phyloP scores from a whole-genome alignment of 1,140 invertebrate species.

The Atta colombica region DNA sequence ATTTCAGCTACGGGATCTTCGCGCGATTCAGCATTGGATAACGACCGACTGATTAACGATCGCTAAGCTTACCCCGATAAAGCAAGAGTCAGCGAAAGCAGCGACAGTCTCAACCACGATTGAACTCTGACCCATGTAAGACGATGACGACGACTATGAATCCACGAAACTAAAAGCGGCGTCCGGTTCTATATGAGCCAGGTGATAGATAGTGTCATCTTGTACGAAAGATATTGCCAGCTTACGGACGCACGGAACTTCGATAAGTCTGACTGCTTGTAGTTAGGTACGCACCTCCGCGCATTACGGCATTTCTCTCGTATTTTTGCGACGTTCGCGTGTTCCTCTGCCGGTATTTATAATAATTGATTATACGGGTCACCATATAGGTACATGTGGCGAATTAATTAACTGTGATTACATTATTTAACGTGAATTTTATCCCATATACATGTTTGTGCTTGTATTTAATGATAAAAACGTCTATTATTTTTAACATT shows the following conservation, averaged over 20 bases:
- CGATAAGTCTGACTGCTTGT: conserved; percentile 47
- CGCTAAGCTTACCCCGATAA: conserved; percentile 36
- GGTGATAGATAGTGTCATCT: conserved; percentile 63
- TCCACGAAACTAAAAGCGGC: conserved; percentile 56
- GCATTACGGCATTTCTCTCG: neutral
- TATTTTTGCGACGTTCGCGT: neutral
- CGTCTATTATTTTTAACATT: too few relatives aligned
- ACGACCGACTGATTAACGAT: conserved; percentile 72
- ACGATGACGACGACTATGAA: conserved; percentile 44
- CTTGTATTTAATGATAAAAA: neutral
- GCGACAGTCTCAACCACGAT: conserved; percentile 44
- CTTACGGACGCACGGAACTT: neutral
- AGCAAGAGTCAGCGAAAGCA: conserved; percentile 39
- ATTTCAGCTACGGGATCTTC: conserved; percentile 11
- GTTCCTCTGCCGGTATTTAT: conserved; percentile 14
- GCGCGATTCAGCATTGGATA: conserved; percentile 62
- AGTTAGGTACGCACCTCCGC: conserved; percentile 8
- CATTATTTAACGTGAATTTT: neutral
- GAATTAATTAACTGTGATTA: conserved; percentile 28
- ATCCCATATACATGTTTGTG: neutral
- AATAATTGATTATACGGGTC: conserved; percentile 14
- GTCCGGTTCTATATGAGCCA: neutral
- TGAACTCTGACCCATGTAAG: conserved; percentile 67
- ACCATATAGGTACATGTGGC: neutral
- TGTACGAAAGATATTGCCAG: conserved; percentile 20